Percentiles rank a stretch among this genome's conserved stretches.
Conservation (phyloP, 2,797 vertebrate genomes). For the Paratrypauchen microcephalus region DNA sequence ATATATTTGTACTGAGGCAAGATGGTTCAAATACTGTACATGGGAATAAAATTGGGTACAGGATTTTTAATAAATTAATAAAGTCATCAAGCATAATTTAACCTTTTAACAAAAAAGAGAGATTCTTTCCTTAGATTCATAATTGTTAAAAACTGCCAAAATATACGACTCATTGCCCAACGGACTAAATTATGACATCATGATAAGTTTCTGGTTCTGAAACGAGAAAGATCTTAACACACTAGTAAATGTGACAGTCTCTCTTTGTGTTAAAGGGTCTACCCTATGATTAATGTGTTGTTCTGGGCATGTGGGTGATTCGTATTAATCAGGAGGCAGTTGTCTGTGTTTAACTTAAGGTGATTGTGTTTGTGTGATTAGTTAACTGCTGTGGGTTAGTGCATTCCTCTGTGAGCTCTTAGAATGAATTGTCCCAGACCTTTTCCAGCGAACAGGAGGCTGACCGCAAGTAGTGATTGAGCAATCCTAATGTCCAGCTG, state of each 20-base stretch:
- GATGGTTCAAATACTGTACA: neutral
- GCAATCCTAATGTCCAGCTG: constrained; percentile 27
- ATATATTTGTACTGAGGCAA: no score
- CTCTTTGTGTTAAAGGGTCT: neutral
- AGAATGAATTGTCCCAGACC: constrained; percentile 40
- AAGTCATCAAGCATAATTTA: neutral
- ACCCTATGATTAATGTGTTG: neutral
- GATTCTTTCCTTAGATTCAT: no score
- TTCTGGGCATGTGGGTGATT: neutral
- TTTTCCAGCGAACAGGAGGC: constrained; percentile 11
- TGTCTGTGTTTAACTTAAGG: neutral
- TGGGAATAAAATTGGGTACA: neutral
- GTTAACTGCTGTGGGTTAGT: constrained; percentile 13
- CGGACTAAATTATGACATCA: neutral
- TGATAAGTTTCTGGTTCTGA: neutral
- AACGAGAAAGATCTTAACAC: neutral
- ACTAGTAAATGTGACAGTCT: neutral
- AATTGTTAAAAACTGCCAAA: no score
- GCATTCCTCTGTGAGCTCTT: constrained; percentile 32
- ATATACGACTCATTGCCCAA: neutral
- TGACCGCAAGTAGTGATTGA: constrained; percentile 8
- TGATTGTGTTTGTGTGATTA: constrained; percentile 5
- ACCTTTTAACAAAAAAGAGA: neutral
- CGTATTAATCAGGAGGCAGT: neutral
- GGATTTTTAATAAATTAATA: neutral